Evolutionary conservation across 2,888 invertebrate species (phyloP), one percentile per base, ranked within the genome.

Genomic region (Nipponacmea schrenckii): DNA sequence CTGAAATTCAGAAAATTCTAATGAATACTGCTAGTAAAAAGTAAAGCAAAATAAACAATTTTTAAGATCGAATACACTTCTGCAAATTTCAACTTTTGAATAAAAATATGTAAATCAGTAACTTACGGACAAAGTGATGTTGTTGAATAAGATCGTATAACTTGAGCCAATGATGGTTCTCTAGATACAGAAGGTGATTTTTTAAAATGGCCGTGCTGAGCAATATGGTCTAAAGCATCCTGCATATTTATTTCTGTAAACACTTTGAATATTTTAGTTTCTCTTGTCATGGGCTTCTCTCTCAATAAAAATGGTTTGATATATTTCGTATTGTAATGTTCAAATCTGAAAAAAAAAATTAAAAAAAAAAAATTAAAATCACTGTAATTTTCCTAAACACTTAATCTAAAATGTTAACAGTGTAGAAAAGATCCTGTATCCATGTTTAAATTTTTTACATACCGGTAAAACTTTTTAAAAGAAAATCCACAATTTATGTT

Each of bases 241-340:
- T 93, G 93, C 94, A 96, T 95, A 27, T 96, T 95, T 81, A 97
- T 90, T 87, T 96, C 96, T 3, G 96, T 96, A 90, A 96, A 96
- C 17, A 76, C 76, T 12, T 74, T 71, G 56, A 81, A 69, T 50
- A 82, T 79, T 50, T 74, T 70, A 0, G 97, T 96, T 89, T 97
- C 96, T 84, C 97, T 91, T 82, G 97, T 96, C 89, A 96, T 96
- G 70, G 96, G 96, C 86, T 96, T 77, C 68, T 88, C 94, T 81
- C 96, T 92, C 79, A 96, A 91, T 81, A 97, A 90, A 85, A 94
- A 93, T 27, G 96, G 97, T 79, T 96, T 93, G 83, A 98, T 94
- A 89, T 96, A 97, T 86, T 94, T 93, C 90, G 95, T 96, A 90
- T 97, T 97, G 89, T 96, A 96, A 82, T 96, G 92, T 89, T 97